Evolutionary conservation across 2,888 invertebrate genomes (phyloP), one percentile per base, ranked within the genome.

Genomic region (Cryptocheilus praepositus): DNA sequence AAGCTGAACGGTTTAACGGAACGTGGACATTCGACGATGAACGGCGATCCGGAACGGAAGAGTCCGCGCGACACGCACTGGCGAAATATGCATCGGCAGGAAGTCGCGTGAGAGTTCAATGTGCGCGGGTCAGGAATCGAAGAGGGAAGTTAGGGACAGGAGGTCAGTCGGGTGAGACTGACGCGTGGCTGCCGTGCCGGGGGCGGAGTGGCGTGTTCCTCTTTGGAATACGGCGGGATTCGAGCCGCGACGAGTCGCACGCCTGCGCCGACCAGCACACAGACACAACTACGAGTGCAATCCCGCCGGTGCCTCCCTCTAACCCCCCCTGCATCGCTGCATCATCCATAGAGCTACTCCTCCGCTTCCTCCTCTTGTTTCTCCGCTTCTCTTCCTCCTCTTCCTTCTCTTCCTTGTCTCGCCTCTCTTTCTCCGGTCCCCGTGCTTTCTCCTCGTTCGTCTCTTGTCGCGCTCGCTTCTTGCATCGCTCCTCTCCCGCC

Each of bases 181-280:
- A 83, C 83, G 83, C 83, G 86, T 85, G 85, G 84, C 80, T 82
- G 79, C 84, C 84, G 85, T 83, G 86, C 85, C 86, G 84, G 86
- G 86, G 86, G 85, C 85, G 82, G 85, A 86, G 82, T 82, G 83
- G 83, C 83, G 81, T 83, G 84, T 81, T 85, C 83, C 85, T 82
- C 87, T 83, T 85, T 82, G 83, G 83, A 79, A 79, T 80, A 79
- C 83, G 85, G 85, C 83, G 84, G 83, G 83, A 83, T 84, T 83
- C 81, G 81, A 83, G 82, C 81, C 83, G 80, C 78, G 79, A 77
- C 65, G 74, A 75, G 71, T 68, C 75, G 82, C 81, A 85, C 87
- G 85, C 85, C 84, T 86, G 86, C 85, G 87, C 86, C 74, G 68
- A 68, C 76, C 75, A 64, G 56, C 69, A 73, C 65, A 67, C 74